Base-by-base conservation (phyloP, 2,113 vertebrate species). In the Gallinago jamesoni region DNA sequence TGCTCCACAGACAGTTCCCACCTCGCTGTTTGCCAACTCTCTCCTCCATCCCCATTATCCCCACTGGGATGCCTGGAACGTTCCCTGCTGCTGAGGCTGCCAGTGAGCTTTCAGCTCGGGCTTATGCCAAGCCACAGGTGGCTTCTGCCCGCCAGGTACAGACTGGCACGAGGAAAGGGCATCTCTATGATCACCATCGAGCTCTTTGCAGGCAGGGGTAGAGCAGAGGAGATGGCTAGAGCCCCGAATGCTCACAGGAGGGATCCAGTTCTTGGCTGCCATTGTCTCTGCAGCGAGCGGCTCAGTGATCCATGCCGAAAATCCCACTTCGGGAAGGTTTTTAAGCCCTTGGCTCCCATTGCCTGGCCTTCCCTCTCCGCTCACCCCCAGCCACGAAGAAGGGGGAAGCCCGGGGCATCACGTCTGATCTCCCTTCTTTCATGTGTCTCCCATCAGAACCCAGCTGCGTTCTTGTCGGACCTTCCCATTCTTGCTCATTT, bases 241-340 rank as follows among this genome's bases (percentile, higher is more conserved):
- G 7, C 16, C 25, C 66, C 5, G 20, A 9, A 3, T 1, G 6
- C 2, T 5, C 0, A 0, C 2, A 12, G 3, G 7, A 24, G 6
- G 25, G 22, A 24, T 25, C 33, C 30, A 20, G 37, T 43, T 37
- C 15, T 23, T 9, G 12, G 30, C 28, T 13, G 35, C 22, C 3
- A 0, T 12, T 14, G 23, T 13, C 84, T 37, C 15, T 30, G 25
- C 2, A 2, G 66, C 4, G 7, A 33, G 45, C 1, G 4, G 41
- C 35, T n/a, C 2, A 1, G 43, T 14, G 11, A 1, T 2, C 0
- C 0, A 11, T 35, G 62, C 72, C 1, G 0, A 47, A 35, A 63
- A 30, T 27, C 7, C 4, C 28, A 1, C 28, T 25, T 22, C 0
- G 20, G 41, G 47, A 5, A 53, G 37, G 1, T 21, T 64, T 53